phyloP scores from a whole-genome alignment of 1,140 invertebrate species.

The Calycopis cecrops region DNA sequence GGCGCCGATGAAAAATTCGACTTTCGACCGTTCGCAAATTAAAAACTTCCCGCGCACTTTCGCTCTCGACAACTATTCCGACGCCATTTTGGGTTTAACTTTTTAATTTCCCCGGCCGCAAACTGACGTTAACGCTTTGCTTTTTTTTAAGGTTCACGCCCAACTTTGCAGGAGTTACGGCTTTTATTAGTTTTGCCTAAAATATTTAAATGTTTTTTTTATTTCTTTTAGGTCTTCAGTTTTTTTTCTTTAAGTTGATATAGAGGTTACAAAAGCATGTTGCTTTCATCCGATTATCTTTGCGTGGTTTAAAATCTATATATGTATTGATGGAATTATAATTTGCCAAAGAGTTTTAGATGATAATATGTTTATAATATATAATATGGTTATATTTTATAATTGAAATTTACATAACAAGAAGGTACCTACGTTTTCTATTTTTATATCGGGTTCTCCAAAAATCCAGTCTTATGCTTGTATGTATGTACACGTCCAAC shows the following conservation, averaged over 20 bases:
- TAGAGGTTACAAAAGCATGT: background rate
- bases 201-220: background rate
- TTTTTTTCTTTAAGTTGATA: background rate
- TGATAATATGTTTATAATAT: no score
- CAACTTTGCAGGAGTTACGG: background rate
- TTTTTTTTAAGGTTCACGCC: slow-evolving; percentile 13
- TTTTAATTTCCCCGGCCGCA: slow-evolving; percentile 47
- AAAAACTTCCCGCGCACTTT: slow-evolving; percentile 65
- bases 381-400: background rate
- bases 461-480: no score
- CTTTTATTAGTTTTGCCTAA: background rate
- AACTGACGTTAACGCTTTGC: slow-evolving; percentile 25
- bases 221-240: background rate
- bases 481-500: background rate
- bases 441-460: background rate
- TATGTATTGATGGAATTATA: no score
- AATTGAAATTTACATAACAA: background rate
- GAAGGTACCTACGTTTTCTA: background rate
- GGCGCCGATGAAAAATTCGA: slow-evolving; percentile 51
- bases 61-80: slow-evolving; percentile 58
- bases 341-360: no score
- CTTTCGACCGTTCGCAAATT: slow-evolving; percentile 54
- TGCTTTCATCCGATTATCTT: no score
- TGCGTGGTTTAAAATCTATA: no score
- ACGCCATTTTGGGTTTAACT: slow-evolving; percentile 64